phyloP scores from a whole-genome alignment of 2,888 invertebrate species.

The Dynastes maya region DNA sequence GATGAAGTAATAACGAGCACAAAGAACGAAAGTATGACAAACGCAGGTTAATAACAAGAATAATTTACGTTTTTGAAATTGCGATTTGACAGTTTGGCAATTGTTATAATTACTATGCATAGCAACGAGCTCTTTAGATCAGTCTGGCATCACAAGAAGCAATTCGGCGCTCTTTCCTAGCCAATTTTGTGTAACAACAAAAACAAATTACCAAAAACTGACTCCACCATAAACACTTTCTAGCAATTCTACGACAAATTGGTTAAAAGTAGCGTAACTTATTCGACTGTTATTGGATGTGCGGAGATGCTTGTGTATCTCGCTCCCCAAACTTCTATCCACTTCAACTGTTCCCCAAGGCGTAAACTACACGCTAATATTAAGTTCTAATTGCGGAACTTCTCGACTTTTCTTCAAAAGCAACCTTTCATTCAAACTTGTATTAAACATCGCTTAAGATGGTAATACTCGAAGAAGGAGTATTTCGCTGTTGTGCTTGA shows the following conservation, averaged over 20 bases:
- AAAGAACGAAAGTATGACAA: no score
- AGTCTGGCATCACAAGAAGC: no score
- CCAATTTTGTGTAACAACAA: no score
- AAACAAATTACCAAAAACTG: no score
- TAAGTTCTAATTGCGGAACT: constrained; percentile 25
- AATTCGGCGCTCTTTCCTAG: no score
- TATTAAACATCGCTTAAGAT: not conserved
- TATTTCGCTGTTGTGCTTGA: constrained; percentile 9
- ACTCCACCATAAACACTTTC: no score
- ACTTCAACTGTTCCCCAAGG: not conserved
- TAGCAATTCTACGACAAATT: not conserved
- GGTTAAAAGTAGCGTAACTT: not conserved
- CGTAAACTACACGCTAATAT: not conserved
- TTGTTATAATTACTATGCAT: no score
- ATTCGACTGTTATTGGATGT: constrained; percentile 15
- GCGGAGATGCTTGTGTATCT: not conserved
- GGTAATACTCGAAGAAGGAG: not conserved
- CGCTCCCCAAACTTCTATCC: not conserved
- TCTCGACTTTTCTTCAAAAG: constrained; percentile 9
- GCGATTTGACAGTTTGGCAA: no score
- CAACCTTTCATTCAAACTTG: constrained; percentile 14
- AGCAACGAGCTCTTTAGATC: no score
- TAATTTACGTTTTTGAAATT: no score
- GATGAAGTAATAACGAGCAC: no score
- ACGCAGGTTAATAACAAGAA: no score